Evolutionary conservation across 2,888 invertebrate species (phyloP).

Genomic region (Oxystoma pomonae): DNA sequence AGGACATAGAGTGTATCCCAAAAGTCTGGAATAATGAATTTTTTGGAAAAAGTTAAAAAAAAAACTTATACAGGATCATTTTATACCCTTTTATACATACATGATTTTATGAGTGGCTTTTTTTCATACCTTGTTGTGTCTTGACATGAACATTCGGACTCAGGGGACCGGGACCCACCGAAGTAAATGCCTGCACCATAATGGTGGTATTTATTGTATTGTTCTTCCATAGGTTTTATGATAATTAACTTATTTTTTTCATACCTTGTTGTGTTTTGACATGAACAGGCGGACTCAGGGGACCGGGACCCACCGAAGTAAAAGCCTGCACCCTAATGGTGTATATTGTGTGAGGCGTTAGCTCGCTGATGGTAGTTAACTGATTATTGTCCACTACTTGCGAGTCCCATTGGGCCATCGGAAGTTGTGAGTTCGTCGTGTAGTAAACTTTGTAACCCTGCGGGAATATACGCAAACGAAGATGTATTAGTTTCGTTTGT

Average conservation of each 20-base stretch:
- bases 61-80: no score
- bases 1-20: no score
- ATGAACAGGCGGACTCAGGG: conserved; percentile 93
- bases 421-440: conserved; percentile 82
- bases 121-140: conserved; percentile 80
- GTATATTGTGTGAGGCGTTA: conserved; percentile 89
- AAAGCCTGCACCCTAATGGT: conserved; percentile 91
- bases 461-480: no score
- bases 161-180: conserved; percentile 92
- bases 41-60: no score
- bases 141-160: conserved; percentile 97
- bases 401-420: conserved; percentile 87
- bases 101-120: no score
- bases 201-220: no score
- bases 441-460: conserved; percentile 98
- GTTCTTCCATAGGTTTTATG: no score
- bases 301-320: conserved; percentile 93
- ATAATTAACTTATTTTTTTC: no score
- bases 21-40: no score
- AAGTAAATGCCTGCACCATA: conserved; percentile 88
- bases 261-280: conserved; percentile 95
- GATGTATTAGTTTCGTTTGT: no score
- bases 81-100: no score
- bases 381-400: conserved; percentile 92
- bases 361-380: conserved; percentile 86